Evolutionary conservation across 2,797 vertebrate genomes (phyloP), one percentile per base, ranked within the genome.

Genomic region (Sebastes iracundus): DNA sequence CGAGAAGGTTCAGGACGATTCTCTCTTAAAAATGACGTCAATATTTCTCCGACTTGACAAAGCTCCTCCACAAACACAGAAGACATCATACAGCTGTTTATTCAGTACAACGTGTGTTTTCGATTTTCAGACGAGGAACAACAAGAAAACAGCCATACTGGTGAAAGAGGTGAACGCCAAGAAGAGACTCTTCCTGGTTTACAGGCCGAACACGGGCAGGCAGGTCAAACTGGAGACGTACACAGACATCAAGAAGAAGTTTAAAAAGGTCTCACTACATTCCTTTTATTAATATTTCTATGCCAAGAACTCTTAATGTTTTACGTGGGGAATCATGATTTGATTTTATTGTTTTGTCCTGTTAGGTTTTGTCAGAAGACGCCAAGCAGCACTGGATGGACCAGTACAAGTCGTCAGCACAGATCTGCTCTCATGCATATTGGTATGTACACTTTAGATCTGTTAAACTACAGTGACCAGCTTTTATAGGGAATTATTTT

Each of bases 171-270:
- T 99, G 81, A 99, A 99, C 90, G 94, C 95, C 73, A 99, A 98
- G 92, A 99, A 99, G 97, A 97, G 96, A 86, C 96, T 99, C 77
- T 99, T 99, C 93, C 96, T 99, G 93, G 97, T 99, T 30, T 96
- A 98, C 94, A 95, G 98, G 93, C 99, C 99, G 72, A 99, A 99
- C 95, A 99, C 98, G 2, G 98, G 99, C 82, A 96, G 97, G 64
- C 98, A 99, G 85, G 95, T 99, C 73, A 99, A 99, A 91, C 94
- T 99, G 92, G 99, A 99, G 95, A 97, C 96, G 0, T 97, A 97
- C 42, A 79, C 93, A 8, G 99, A 99, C 90, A 96, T 99, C 81
- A 98, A 97, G 94, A 99, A 99, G 94, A 99, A 98, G 94, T 99
- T 98, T 30, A 99, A 99, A 90, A 99, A 99, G 97, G 98, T 99